Conservation (phyloP, 2,797 vertebrate genomes). For the Phoeniculus purpureus region DNA sequence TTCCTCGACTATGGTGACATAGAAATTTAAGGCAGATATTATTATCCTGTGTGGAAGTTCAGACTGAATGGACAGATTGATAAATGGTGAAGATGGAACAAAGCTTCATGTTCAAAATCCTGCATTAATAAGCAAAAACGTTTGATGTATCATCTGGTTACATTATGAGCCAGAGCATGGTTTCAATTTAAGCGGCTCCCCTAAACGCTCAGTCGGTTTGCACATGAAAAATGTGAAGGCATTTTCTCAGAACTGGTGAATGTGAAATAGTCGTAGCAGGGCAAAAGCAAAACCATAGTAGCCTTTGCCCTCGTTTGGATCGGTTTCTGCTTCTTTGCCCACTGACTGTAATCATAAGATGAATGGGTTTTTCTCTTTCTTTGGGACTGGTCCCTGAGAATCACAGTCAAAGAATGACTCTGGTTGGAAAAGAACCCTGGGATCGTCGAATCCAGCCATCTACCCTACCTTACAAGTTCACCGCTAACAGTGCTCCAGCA, state of each 20-base stretch:
- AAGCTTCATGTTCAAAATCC: constrained; percentile 20
- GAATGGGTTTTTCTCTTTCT: rapidly evolving
- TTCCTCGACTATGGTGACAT: neutral
- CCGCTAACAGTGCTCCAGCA: neutral
- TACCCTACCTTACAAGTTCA: too few species aligned
- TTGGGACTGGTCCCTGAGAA: neutral
- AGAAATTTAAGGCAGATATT: constrained; percentile 20
- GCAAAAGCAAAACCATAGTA: neutral
- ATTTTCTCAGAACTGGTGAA: constrained; percentile 23
- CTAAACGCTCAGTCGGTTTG: neutral
- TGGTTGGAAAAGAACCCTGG: too few species aligned
- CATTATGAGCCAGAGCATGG: neutral
- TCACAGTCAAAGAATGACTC: too few species aligned
- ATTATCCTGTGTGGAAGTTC: neutral
- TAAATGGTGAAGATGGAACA: constrained; percentile 3
- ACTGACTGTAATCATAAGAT: neutral
- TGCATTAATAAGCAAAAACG: constrained; percentile 26
- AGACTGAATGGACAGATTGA: neutral
- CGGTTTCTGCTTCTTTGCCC: neutral
- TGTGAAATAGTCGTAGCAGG: neutral
- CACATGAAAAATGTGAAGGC: neutral
- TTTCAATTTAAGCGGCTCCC: constrained; percentile 43
- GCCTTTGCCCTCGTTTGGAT: neutral
- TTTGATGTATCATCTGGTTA: constrained; percentile 25
- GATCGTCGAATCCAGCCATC: too few species aligned